These are phyloP conservation scores for Mellivora capensis DNA, from an alignment of 2,113 vertebrate species.

Conservation along the genomic window DNA sequence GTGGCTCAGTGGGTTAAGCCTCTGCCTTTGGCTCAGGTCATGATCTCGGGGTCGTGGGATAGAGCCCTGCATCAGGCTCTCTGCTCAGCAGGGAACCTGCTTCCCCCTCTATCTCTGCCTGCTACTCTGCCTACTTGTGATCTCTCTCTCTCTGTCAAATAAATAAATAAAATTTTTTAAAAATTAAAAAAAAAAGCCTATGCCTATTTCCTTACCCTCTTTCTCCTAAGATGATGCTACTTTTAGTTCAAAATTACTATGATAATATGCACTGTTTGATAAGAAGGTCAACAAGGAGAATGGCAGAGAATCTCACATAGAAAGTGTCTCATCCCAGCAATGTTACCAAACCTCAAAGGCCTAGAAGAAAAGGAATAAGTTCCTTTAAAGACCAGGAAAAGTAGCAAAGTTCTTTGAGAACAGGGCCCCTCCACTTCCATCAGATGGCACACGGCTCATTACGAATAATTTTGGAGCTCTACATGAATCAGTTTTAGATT, in stretches of 20 bases:
- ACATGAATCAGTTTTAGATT: not conserved
- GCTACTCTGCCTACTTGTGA: too few relatives aligned
- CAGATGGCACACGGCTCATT: not conserved
- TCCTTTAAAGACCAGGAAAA: not conserved
- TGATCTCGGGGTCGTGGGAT: too few relatives aligned
- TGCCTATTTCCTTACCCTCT: not conserved
- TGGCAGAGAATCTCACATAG: not conserved
- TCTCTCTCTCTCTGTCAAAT: too few relatives aligned
- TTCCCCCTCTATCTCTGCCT: too few relatives aligned
- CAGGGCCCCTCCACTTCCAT: not conserved
- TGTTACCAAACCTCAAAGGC: not conserved
- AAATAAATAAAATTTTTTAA: too few relatives aligned
- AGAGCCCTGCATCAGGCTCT: too few relatives aligned
- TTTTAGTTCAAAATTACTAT: conserved; percentile 18
- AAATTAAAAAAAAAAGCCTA: not conserved
- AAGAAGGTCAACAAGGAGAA: conserved; percentile 7
- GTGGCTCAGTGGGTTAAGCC: too few relatives aligned
- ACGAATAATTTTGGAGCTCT: not conserved
- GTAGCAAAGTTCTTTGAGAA: not conserved
- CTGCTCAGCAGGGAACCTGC: too few relatives aligned
- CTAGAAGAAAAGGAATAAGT: not conserved
- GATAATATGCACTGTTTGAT: not conserved
- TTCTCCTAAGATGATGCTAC: not conserved
- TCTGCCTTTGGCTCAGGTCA: too few relatives aligned
- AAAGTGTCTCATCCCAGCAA: not conserved